Evolutionary conservation across 2,888 invertebrate genomes (phyloP).

Genomic region (Biston stratarius): DNA sequence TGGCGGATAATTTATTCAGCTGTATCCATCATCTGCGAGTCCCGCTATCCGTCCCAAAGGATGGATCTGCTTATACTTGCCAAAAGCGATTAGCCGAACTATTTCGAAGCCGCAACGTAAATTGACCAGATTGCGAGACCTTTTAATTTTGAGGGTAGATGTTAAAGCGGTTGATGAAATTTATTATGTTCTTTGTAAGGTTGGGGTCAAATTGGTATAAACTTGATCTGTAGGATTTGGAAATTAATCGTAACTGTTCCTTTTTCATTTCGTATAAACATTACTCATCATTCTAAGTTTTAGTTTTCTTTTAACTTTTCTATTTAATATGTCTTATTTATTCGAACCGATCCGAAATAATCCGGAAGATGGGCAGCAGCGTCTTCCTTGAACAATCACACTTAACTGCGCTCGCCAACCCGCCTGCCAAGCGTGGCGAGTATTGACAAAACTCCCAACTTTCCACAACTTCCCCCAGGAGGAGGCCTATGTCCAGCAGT

Average conservation of each 20-base stretch:
- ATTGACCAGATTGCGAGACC: conserved; percentile 46
- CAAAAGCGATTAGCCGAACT: conserved; percentile 64
- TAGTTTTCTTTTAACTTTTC: neutral
- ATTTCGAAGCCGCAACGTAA: conserved; percentile 50
- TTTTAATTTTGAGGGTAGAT: conserved; percentile 34
- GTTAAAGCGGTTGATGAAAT: conserved; percentile 35
- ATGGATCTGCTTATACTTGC: conserved; percentile 61
- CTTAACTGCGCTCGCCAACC: too few relatives aligned
- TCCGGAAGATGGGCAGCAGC: too few relatives aligned
- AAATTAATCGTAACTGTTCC: neutral
- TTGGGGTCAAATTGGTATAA: conserved; percentile 3
- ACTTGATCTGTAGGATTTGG: neutral
- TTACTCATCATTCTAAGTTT: neutral
- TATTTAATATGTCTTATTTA: too few relatives aligned
- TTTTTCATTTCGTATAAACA: neutral
- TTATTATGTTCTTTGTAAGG: conserved; percentile 25
- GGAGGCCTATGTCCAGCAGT: too few relatives aligned
- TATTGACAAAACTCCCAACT: too few relatives aligned
- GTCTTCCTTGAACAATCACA: too few relatives aligned
- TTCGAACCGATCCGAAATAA: too few relatives aligned
- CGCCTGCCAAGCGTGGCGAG: too few relatives aligned
- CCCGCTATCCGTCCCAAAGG: conserved; percentile 64
- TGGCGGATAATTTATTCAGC: conserved; percentile 71
- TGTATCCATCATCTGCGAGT: conserved; percentile 65
- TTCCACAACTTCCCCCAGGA: too few relatives aligned